Conservation (phyloP, 2,113 vertebrate species). For the Poeciliopsis retropinna region DNA sequence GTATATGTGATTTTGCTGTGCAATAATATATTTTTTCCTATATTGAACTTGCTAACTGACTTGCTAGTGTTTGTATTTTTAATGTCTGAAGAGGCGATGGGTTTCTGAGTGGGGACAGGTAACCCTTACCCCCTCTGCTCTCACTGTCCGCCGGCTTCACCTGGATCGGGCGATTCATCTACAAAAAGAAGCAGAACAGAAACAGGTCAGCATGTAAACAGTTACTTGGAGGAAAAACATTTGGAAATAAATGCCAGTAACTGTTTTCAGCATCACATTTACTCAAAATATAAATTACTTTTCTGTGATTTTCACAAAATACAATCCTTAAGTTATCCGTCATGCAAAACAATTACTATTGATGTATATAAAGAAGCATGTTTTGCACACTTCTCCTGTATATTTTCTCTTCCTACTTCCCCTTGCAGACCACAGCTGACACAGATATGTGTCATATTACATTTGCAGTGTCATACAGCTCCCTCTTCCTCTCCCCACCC, state of each 20-base stretch:
- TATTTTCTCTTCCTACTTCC: conserved; percentile 24
- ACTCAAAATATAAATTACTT: not conserved
- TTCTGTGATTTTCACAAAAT: not conserved
- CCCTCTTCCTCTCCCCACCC: conserved; percentile 7
- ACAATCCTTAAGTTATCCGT: not conserved
- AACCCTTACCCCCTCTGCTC: conserved; percentile 84
- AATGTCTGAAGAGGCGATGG: conserved; percentile 43
- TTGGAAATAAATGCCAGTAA: not conserved
- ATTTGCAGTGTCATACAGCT: conserved; percentile 42
- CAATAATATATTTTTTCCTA: no score
- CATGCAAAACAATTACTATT: conserved; percentile 4
- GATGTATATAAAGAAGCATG: not conserved
- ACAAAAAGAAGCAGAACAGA: conserved; percentile 23
- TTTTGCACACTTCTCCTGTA: not conserved
- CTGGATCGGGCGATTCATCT: conserved; percentile 88
- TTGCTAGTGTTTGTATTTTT: not conserved
- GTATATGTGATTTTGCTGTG: not conserved
- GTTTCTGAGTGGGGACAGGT: conserved; percentile 51
- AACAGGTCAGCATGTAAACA: conserved; percentile 2
- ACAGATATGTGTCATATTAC: conserved; percentile 59
- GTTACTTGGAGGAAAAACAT: not conserved
- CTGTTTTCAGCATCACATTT: not conserved
- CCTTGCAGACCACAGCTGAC: conserved; percentile 41
- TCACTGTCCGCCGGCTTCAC: conserved; percentile 88
- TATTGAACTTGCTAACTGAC: not conserved